phyloP scores from a whole-genome alignment of 2,888 invertebrate species.

The Morpho helenor region DNA sequence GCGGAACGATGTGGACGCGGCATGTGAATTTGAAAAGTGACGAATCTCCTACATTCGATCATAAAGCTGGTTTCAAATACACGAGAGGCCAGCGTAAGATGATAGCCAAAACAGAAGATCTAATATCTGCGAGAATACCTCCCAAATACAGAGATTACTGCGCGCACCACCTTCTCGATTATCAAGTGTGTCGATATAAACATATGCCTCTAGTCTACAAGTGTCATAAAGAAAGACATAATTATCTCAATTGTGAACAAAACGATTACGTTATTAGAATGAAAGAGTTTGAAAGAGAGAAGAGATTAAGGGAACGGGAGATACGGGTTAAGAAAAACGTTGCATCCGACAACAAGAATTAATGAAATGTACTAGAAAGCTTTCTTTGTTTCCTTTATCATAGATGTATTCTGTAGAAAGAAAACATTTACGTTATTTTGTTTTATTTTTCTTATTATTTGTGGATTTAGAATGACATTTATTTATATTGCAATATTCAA shows the following conservation, averaged over 20 bases:
- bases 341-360: too few relatives aligned
- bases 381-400: too few relatives aligned
- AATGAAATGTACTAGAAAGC: too few relatives aligned
- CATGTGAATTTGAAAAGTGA: slow-evolving; percentile 49
- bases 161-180: slow-evolving; percentile 84
- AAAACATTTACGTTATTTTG: too few relatives aligned
- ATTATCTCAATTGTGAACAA: slow-evolving; percentile 85
- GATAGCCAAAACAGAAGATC: slow-evolving; percentile 83
- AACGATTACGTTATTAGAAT: slow-evolving; percentile 85
- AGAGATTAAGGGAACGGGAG: slow-evolving; percentile 51
- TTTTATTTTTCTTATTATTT: too few relatives aligned
- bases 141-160: slow-evolving; percentile 88
- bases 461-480: too few relatives aligned
- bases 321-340: slow-evolving; percentile 35
- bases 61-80: slow-evolving; percentile 82
- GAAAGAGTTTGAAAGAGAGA: slow-evolving; percentile 66
- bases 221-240: slow-evolving; percentile 87
- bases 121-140: slow-evolving; percentile 86
- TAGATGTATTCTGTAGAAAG: too few relatives aligned
- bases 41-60: slow-evolving; percentile 82
- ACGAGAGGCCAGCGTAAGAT: slow-evolving; percentile 85
- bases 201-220: slow-evolving; percentile 82
- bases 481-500: too few relatives aligned
- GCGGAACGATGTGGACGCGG: slow-evolving; percentile 40
- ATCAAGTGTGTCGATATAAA: slow-evolving; percentile 83